Conservation (phyloP, 1,140 invertebrate genomes). For the Protaetia brevitarsis region DNA sequence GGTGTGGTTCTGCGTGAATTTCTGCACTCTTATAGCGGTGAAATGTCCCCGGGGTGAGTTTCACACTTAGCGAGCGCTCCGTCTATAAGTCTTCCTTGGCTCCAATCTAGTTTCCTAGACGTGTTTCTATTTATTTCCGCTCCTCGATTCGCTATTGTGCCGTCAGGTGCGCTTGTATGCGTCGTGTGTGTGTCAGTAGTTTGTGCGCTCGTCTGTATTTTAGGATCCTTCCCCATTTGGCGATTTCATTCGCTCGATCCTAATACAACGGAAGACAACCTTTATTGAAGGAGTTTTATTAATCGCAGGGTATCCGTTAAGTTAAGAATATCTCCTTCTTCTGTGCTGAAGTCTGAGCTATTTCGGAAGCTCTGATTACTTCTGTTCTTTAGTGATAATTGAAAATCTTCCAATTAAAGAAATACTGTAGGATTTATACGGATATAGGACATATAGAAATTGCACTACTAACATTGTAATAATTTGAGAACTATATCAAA, state of each 20-base stretch:
- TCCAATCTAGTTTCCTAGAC: constrained; percentile 36
- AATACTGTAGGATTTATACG: too few relatives aligned
- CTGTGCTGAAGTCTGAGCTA: too few relatives aligned
- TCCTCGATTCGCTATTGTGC: constrained; percentile 25
- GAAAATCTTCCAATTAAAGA: too few relatives aligned
- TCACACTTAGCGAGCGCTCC: constrained; percentile 3
- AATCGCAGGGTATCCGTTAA: constrained; percentile 1
- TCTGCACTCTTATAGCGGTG: neutral
- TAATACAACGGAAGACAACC: neutral
- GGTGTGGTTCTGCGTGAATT: neutral
- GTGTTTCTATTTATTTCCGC: constrained; percentile 37
- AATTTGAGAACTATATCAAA: too few relatives aligned
- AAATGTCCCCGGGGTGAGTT: neutral
- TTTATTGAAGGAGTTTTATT: constrained; percentile 6
- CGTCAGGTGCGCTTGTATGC: neutral
- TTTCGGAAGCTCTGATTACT: too few relatives aligned
- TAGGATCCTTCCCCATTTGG: neutral
- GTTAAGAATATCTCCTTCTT: neutral
- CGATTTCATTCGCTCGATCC: neutral
- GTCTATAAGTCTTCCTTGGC: constrained; percentile 32
- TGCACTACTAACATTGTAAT: too few relatives aligned
- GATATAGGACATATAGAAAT: too few relatives aligned
- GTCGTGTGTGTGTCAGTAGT: too few relatives aligned
- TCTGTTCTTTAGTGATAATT: too few relatives aligned
- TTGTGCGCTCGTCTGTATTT: too few relatives aligned